Conservation (phyloP, 37 sponge, comb jelly and placozoan genomes). For the Crambe crambe region DNA sequence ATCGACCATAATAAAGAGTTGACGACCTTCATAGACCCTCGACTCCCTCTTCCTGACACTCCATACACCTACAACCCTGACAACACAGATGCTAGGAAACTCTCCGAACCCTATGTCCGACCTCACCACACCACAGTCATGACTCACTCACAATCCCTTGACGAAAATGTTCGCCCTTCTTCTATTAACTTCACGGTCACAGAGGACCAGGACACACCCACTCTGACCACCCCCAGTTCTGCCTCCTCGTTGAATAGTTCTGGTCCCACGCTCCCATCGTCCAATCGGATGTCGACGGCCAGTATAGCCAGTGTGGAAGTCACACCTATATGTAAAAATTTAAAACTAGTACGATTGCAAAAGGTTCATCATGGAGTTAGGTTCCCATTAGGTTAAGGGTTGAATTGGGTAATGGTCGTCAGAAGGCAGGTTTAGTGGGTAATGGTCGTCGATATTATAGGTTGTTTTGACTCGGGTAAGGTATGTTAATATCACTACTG, state of each 20-base stretch:
- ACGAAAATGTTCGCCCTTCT: neutral
- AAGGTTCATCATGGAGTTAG: neutral
- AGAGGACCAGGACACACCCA: neutral
- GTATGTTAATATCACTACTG: too few species aligned
- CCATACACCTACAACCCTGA: constrained; percentile 18
- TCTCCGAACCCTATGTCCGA: constrained; percentile 5
- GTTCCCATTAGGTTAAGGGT: too few species aligned
- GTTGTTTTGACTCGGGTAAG: too few species aligned
- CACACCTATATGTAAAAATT: neutral
- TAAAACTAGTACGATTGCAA: too few species aligned
- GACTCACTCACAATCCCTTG: neutral
- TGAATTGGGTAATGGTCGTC: neutral
- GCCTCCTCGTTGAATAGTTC: neutral
- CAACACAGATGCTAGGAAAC: neutral
- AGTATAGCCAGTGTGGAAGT: neutral
- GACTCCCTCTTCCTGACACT: constrained; percentile 65
- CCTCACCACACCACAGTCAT: constrained; percentile 35
- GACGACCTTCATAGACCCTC: constrained; percentile 90
- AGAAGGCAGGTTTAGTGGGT: neutral
- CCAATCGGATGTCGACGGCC: neutral
- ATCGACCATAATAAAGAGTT: constrained; percentile 74
- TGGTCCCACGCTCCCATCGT: too few species aligned
- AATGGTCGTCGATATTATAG: neutral
- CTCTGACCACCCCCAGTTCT: constrained; percentile 5
- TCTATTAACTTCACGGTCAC: neutral